These are phyloP conservation scores for Sphenopsis melanotis DNA, from an alignment of 2,797 vertebrate species.

Conservation along the genomic window DNA sequence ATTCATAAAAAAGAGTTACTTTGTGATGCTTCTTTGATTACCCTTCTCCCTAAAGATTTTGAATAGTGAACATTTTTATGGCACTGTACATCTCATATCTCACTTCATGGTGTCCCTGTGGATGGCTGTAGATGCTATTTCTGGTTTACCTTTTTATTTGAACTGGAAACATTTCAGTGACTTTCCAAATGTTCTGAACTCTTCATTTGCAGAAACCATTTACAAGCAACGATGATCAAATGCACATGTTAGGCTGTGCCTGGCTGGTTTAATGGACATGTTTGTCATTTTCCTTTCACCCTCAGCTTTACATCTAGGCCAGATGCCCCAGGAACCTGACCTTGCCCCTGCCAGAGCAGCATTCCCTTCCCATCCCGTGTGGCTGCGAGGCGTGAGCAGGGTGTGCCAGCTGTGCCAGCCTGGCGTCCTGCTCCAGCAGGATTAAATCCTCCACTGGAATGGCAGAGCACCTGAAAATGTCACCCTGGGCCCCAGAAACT, in stretches of 20 bases:
- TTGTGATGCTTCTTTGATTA: neutral
- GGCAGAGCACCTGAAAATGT: conserved; percentile 32
- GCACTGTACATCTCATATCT: neutral
- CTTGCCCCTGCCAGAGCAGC: conserved; percentile 57
- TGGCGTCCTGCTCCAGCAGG: conserved; percentile 22
- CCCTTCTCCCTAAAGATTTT: neutral
- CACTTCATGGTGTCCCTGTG: neutral
- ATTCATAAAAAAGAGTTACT: neutral
- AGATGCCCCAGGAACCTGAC: conserved; percentile 64
- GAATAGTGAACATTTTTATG: neutral
- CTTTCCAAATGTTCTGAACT: conserved; percentile 37
- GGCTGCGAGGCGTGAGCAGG: conserved; percentile 29
- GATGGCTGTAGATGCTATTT: conserved; percentile 44
- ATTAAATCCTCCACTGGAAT: conserved; percentile 21
- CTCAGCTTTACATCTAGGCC: conserved; percentile 71
- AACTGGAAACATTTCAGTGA: conserved; percentile 43
- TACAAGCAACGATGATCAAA: conserved; percentile 37
- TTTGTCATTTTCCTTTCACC: conserved; percentile 34
- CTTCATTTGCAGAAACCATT: conserved; percentile 5
- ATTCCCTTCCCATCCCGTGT: conserved; percentile 38
- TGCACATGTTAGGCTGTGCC: conserved; percentile 6
- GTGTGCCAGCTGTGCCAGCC: conserved; percentile 64
- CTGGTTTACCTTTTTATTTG: conserved; percentile 57
- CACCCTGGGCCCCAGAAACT: conserved; percentile 27
- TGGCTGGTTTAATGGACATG: neutral